Evolutionary conservation across 2,797 vertebrate species (phyloP).

Genomic region (Pangasius sanitwongsei): DNA sequence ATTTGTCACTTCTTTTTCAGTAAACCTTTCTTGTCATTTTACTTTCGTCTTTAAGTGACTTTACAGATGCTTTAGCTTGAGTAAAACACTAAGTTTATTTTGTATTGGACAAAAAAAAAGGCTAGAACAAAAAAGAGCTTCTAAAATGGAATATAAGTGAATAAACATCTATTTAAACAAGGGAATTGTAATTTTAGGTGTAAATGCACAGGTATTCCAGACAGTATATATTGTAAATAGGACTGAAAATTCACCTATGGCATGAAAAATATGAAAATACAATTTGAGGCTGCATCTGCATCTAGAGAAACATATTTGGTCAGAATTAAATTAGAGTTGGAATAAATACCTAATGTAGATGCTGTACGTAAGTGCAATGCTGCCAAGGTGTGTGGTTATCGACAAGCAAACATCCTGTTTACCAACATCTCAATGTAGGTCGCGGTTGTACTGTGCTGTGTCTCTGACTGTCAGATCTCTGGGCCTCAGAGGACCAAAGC

Average conservation of each 20-base stretch:
- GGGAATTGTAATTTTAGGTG: background rate
- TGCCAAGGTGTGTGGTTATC: background rate
- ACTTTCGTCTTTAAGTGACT: background rate
- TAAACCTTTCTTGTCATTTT: background rate
- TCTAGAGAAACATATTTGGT: background rate
- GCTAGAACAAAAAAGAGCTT: background rate
- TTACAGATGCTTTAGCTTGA: background rate
- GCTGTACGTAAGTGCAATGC: background rate
- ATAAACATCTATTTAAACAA: background rate
- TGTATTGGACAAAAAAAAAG: too few species aligned
- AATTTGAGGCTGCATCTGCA: too few species aligned
- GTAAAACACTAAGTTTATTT: background rate
- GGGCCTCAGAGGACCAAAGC: slow-evolving; percentile 43
- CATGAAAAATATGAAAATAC: background rate
- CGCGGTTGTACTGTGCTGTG: slow-evolving; percentile 19
- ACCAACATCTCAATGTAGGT: slow-evolving; percentile 10
- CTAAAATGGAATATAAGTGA: background rate
- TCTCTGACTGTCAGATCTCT: slow-evolving; percentile 29
- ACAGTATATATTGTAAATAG: background rate
- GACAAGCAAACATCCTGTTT: slow-evolving; percentile 19
- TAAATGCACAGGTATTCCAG: background rate
- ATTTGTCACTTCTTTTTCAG: background rate
- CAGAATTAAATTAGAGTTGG: background rate
- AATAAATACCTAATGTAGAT: background rate
- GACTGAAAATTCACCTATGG: background rate